Base-by-base conservation (phyloP, 2,797 vertebrate species). In the Poeciliopsis paucimaculata region DNA sequence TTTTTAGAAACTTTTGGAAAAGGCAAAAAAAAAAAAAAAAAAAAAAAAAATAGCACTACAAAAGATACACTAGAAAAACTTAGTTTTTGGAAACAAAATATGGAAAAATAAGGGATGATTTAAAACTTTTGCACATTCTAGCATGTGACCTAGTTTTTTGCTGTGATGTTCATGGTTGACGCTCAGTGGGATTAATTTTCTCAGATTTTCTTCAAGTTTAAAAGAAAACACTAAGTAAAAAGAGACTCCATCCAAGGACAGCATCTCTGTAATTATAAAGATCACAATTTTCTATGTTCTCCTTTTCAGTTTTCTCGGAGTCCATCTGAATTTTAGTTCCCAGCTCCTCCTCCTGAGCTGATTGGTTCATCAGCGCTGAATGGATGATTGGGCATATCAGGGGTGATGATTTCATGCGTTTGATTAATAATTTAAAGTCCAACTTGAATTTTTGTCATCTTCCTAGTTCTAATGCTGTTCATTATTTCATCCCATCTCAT, bases 371-470 rank as follows among this genome's bases (percentile, higher is more conserved):
- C 75, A 51, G 23, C 16, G 8, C n/a, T 77, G 75, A 77, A 72
- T 55, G 41, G 55, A 70, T 78, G 79, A 83, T 83, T 72, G 46
- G 13, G 57, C 53, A 71, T 71, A 73, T 75, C 64, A 72, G 15
- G 45, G 74, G 43, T n/a, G 28, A 72, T 77, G 72, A 83, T 78
- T 83, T 80, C 13, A 66, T 77, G 51, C 76, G 49, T 64, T 31
- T 73, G 77, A 85, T 82, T 82, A 62, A 79, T 80, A 77, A 80
- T 76, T 84, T 57, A 81, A 77, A 80, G 49, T 57, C n/a, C 39
- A 12, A 66, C 31, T 49, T 53, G 39, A 55, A 34, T 71, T 77
- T 86, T 85, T 75, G 34, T 75, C 34, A 81, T 86, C 64, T 53
- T 79, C 72, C 64, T 13, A 6, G 11, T 28, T 72, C 0, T 55